Conservation (phyloP, 2,113 vertebrate genomes). For the Zosterops japonicus region DNA sequence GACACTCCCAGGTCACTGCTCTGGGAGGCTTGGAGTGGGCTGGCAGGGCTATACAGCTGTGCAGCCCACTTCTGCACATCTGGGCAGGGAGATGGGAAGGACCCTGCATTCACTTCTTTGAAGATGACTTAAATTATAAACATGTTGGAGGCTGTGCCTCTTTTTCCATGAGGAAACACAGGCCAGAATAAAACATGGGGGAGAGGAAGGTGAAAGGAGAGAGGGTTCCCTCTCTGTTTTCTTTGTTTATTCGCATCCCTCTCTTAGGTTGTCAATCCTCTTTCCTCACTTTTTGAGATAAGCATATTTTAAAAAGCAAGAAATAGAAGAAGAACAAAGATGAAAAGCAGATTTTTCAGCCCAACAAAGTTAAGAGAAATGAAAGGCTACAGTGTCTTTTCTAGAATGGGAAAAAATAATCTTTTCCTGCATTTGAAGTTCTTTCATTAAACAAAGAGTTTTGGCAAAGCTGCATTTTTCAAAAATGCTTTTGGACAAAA, state of each 20-base stretch:
- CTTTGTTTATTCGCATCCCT: neutral
- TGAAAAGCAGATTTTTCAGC: neutral
- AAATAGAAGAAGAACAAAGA: neutral
- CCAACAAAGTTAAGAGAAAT: neutral
- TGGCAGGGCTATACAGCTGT: neutral
- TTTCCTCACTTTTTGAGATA: neutral
- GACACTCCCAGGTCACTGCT: neutral
- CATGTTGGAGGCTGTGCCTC: neutral
- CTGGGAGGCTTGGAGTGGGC: neutral
- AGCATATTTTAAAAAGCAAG: rapidly evolving
- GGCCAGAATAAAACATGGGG: neutral
- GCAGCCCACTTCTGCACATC: neutral
- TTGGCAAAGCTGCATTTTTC: neutral
- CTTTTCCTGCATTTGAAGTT: neutral
- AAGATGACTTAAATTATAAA: neutral
- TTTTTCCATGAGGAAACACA: rapidly evolving
- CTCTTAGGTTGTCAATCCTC: neutral
- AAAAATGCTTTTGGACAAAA: neutral
- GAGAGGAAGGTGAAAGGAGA: neutral
- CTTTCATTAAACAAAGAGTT: neutral
- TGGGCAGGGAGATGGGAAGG: neutral
- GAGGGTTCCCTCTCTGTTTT: neutral
- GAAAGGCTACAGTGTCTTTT: neutral
- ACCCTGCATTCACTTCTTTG: neutral
- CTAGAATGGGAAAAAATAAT: neutral